phyloP scores from a whole-genome alignment of 2,888 invertebrate genomes.

The Cataglyphis cursor region DNA sequence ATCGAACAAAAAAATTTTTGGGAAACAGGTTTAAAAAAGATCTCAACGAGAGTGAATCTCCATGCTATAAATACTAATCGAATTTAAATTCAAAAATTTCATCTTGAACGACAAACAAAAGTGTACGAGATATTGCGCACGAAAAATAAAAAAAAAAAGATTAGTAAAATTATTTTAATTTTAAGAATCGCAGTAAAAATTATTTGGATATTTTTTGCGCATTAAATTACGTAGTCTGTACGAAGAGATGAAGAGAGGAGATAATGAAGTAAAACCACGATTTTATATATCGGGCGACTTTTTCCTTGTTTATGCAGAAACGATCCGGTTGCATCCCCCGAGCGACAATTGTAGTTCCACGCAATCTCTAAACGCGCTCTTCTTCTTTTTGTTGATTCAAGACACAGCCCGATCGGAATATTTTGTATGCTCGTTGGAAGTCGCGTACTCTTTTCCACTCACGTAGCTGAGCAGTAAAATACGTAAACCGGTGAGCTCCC shows the following conservation, averaged over 20 bases:
- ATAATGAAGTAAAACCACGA: background rate
- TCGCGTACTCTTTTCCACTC: conserved; percentile 14
- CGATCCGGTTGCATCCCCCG: background rate
- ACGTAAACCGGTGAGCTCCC: background rate
- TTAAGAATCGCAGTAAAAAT: background rate
- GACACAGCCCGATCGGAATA: background rate
- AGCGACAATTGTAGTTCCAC: conserved; percentile 31
- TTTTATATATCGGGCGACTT: background rate
- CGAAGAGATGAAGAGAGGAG: conserved; percentile 4
- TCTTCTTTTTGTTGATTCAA: conserved; percentile 21
- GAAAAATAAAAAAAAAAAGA: background rate
- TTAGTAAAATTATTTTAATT: background rate
- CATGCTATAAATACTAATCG: background rate
- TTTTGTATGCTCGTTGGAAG: conserved; percentile 28
- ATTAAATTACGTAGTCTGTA: conserved; percentile 27
- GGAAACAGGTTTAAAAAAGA: background rate
- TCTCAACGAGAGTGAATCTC: background rate
- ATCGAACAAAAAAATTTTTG: background rate
- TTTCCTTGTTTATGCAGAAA: background rate
- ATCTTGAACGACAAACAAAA: background rate
- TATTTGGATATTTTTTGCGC: background rate
- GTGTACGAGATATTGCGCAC: background rate
- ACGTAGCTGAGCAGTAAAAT: conserved; percentile 15
- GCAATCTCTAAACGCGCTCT: background rate
- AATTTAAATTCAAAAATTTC: conserved; percentile 15